These are phyloP conservation scores for Xestobium rufovillosum DNA, from an alignment of 2,888 invertebrate species.

Conservation along the genomic window DNA sequence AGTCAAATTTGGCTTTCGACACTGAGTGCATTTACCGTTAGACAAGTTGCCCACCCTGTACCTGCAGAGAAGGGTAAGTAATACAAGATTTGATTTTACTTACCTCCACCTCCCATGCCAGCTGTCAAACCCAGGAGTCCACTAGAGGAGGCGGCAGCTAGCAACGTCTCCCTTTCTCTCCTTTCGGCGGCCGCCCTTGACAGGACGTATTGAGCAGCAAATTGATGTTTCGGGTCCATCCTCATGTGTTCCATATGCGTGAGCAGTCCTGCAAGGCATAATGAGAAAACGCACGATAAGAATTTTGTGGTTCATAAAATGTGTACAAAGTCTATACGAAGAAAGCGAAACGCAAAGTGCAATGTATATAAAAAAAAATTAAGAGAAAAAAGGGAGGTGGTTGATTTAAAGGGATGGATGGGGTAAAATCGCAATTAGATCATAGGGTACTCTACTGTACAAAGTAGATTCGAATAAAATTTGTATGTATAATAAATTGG, in stretches of 20 bases:
- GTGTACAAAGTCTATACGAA: no score
- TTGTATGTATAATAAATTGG: no score
- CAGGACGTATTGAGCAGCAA: conserved; percentile 88
- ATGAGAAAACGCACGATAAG: no score
- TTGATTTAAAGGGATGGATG: neutral
- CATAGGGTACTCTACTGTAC: conserved; percentile 3
- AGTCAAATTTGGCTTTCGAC: no score
- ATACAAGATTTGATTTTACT: no score
- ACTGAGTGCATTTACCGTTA: no score
- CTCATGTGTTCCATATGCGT: conserved; percentile 96
- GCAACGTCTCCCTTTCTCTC: conserved; percentile 69
- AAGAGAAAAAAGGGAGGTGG: neutral
- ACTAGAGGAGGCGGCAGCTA: conserved; percentile 63
- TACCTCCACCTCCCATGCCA: conserved; percentile 38
- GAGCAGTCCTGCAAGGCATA: conserved; percentile 62
- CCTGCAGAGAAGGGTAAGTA: no score
- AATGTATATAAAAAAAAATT: no score
- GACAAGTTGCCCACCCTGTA: no score
- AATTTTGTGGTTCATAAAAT: no score
- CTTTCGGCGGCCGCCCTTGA: conserved; percentile 86
- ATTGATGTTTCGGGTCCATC: conserved; percentile 94
- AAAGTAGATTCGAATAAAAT: no score
- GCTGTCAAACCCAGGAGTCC: conserved; percentile 50
- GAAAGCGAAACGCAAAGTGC: no score
- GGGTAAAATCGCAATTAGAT: neutral